These are phyloP conservation scores for Nanorana parkeri DNA, from an alignment of 2,113 vertebrate species.

Conservation along the genomic window DNA sequence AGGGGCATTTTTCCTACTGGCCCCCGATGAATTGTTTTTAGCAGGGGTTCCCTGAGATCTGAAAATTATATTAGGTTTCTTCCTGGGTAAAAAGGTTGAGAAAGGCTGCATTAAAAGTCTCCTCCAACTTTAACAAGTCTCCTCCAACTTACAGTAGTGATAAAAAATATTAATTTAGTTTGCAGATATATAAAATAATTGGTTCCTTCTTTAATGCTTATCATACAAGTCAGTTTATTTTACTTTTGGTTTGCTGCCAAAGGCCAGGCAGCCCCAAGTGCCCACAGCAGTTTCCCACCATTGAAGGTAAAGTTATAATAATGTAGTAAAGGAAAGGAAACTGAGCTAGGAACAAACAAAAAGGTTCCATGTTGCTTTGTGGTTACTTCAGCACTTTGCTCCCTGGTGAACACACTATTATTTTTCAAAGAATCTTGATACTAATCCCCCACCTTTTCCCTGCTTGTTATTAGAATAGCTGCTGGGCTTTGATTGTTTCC, in stretches of 20 bases:
- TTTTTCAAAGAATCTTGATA: constrained; percentile 15
- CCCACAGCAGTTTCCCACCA: constrained; percentile 32
- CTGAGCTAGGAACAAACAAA: constrained; percentile 18
- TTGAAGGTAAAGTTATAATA: constrained; percentile 38
- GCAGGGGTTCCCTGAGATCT: too few species aligned
- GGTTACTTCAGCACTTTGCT: constrained; percentile 15
- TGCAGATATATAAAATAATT: background rate
- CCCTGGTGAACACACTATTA: constrained; percentile 20
- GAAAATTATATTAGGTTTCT: too few species aligned
- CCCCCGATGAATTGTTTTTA: too few species aligned
- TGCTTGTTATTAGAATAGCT: constrained; percentile 17
- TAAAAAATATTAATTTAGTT: too few species aligned
- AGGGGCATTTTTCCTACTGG: too few species aligned
- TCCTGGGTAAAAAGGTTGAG: too few species aligned
- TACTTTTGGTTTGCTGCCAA: constrained; percentile 28
- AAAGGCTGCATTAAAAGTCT: too few species aligned
- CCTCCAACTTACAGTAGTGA: too few species aligned
- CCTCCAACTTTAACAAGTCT: too few species aligned
- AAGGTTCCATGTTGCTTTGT: constrained; percentile 30
- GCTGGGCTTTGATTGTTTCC: constrained; percentile 25
- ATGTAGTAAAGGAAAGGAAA: constrained; percentile 34
- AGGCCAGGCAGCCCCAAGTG: background rate
- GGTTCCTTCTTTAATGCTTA: background rate
- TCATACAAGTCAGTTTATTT: background rate
- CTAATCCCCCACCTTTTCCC: constrained; percentile 31